Conservation (phyloP, 2,113 vertebrate genomes). For the Vimba vimba region DNA sequence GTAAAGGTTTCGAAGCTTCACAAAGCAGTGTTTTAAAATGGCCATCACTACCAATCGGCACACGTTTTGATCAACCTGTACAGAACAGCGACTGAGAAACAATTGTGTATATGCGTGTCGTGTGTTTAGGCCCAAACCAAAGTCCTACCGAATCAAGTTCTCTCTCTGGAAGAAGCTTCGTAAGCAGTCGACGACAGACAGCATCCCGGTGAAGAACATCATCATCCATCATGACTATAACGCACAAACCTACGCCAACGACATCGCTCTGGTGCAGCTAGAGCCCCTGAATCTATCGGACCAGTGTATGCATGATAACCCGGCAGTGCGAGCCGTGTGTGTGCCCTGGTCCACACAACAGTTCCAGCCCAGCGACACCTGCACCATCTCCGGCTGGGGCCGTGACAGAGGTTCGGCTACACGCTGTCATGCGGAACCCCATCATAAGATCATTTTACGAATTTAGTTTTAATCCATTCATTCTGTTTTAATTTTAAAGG, state of each 20-base stretch:
- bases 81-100: neutral
- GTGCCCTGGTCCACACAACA: constrained; percentile 87
- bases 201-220: constrained; percentile 69
- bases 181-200: constrained; percentile 48
- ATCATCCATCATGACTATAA: constrained; percentile 82
- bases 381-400: constrained; percentile 92
- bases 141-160: constrained; percentile 78
- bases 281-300: neutral
- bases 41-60: neutral
- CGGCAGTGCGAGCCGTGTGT: constrained; percentile 78
- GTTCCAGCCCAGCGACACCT: constrained; percentile 81
- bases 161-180: constrained; percentile 73
- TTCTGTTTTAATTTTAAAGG: no score
- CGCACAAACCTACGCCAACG: constrained; percentile 82
- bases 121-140: constrained; percentile 69
- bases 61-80: neutral
- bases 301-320: constrained; percentile 67
- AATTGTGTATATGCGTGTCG: neutral
- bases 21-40: no score
- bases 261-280: constrained; percentile 90
- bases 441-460: no score
- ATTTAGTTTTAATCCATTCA: no score
- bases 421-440: no score
- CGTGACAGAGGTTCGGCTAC: constrained; percentile 77
- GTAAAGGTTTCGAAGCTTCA: no score